phyloP scores from a whole-genome alignment of 1,140 invertebrate genomes.

The Sitobion miscanthi region DNA sequence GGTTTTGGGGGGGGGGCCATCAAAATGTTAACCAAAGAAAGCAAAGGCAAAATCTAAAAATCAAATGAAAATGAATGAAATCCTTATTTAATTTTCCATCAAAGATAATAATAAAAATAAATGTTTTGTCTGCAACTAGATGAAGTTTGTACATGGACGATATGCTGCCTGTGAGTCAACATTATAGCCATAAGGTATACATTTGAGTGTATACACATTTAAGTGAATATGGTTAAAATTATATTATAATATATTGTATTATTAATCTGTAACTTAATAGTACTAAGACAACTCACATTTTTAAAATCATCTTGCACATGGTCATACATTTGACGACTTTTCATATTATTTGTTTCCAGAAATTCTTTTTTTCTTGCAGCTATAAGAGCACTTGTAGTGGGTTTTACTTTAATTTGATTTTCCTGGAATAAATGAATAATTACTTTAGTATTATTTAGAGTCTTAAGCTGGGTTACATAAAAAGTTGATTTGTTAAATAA shows the following conservation, averaged over 20 bases:
- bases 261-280: background rate
- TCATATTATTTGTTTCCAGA: slow-evolving; percentile 36
- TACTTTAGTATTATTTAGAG: background rate
- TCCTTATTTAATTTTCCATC: too few species aligned
- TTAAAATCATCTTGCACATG: slow-evolving; percentile 49
- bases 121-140: too few species aligned
- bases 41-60: too few species aligned
- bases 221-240: too few species aligned
- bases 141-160: too few species aligned
- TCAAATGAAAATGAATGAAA: too few species aligned
- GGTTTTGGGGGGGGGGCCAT: too few species aligned
- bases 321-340: background rate
- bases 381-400: slow-evolving; percentile 31
- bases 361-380: slow-evolving; percentile 51
- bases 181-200: too few species aligned
- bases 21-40: too few species aligned
- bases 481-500: background rate
- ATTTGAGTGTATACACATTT: too few species aligned
- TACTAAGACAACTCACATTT: slow-evolving; percentile 32
- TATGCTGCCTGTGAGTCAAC: too few species aligned
- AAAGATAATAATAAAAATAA: too few species aligned
- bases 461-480: background rate
- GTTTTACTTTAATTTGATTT: slow-evolving; percentile 28
- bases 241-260: background rate
- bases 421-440: slow-evolving; percentile 33